Conservation (phyloP, 2,797 vertebrate species). For the Rhyacichthys aspro region DNA sequence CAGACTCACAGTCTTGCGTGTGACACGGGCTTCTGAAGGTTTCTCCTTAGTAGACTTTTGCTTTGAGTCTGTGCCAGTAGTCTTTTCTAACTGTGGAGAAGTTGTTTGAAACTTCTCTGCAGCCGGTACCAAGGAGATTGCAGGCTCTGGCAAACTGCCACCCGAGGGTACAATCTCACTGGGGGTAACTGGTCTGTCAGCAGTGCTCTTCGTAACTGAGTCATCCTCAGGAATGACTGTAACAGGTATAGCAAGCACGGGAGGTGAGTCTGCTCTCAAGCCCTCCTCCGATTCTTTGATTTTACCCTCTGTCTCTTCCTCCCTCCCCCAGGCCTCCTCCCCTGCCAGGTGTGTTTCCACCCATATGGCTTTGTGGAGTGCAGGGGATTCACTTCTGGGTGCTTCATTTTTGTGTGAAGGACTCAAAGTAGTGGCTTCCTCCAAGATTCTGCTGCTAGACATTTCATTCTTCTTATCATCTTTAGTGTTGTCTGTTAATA, state of each 20-base stretch:
- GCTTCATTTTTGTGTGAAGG: conserved; percentile 33
- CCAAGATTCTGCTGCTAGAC: conserved; percentile 26
- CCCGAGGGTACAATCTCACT: conserved; percentile 11
- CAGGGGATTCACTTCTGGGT: conserved; percentile 48
- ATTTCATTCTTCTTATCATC: conserved; percentile 36
- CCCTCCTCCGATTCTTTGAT: conserved; percentile 47
- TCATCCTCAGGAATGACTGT: conserved; percentile 69
- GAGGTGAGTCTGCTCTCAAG: conserved; percentile 66
- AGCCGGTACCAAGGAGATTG: conserved; percentile 38
- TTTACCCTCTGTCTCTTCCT: conserved; percentile 23
- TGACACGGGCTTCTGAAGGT: conserved; percentile 36
- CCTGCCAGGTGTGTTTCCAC: conserved; percentile 79
- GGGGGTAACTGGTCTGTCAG: conserved; percentile 16
- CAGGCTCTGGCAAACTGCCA: conserved; percentile 50
- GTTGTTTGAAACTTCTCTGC: conserved; percentile 49
- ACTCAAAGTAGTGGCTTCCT: conserved; percentile 11
- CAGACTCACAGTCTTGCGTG: conserved; percentile 74
- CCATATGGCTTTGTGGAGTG: conserved; percentile 74
- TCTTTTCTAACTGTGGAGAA: conserved; percentile 30
- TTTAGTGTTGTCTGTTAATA: conserved; percentile 29
- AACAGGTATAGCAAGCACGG: conserved; percentile 65
- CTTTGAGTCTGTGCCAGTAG: conserved; percentile 22
- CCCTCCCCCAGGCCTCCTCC: conserved; percentile 33
- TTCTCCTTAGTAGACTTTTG: conserved; percentile 40
- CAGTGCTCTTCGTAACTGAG: conserved; percentile 7